phyloP scores from a whole-genome alignment of 2,113 vertebrate species.

The Embiotoca jacksoni region DNA sequence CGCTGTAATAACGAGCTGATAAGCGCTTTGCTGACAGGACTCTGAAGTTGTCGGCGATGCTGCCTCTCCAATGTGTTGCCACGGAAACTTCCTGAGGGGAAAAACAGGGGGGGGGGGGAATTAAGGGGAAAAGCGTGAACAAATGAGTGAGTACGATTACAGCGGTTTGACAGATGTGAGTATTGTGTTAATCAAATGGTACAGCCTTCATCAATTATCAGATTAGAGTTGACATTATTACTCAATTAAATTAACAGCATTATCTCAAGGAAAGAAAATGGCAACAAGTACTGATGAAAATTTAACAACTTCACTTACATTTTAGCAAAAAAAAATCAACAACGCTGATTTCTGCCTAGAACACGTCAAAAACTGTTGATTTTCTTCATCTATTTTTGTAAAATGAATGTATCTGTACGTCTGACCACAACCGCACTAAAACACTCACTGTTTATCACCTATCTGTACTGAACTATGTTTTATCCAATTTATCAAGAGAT shows the following conservation, averaged over 20 bases:
- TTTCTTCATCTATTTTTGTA: too few species aligned
- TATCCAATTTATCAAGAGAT: too few species aligned
- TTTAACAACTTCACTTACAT: not conserved
- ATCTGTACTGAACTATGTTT: too few species aligned
- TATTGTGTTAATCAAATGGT: not conserved
- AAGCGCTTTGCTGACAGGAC: not conserved
- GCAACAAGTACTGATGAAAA: not conserved
- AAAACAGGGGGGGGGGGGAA: not conserved
- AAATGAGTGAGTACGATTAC: not conserved
- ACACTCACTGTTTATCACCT: too few species aligned
- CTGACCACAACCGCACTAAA: too few species aligned
- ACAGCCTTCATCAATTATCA: not conserved
- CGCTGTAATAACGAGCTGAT: slow-evolving; percentile 15
- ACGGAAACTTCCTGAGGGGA: not conserved
- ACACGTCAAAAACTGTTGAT: too few species aligned
- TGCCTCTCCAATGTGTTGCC: not conserved
- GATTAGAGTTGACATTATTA: not conserved
- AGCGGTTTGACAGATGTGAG: not conserved
- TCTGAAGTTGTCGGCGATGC: not conserved
- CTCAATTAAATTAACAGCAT: not conserved
- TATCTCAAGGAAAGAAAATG: not conserved
- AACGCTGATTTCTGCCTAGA: too few species aligned
- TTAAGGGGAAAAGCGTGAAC: not conserved
- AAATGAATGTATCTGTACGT: too few species aligned
- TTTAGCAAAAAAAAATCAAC: too few species aligned